Evolutionary conservation across 2,797 vertebrate genomes (phyloP).

Genomic region (Microtus obscurus): DNA sequence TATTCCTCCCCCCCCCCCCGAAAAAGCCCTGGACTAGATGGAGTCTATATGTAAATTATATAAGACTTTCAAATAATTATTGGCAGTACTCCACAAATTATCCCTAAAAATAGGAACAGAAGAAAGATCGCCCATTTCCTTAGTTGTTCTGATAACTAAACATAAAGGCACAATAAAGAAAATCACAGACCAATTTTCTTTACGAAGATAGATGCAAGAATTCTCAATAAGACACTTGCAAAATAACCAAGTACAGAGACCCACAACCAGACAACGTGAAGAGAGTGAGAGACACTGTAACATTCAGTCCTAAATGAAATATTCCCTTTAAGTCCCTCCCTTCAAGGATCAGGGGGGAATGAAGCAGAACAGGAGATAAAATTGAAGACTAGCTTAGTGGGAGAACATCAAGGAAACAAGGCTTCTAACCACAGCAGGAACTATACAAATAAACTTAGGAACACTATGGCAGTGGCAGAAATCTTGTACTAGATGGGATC

Average conservation of each 20-base stretch:
- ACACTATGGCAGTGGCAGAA: background rate
- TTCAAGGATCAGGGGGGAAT: too few relatives aligned
- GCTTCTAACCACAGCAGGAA: background rate
- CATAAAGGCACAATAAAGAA: background rate
- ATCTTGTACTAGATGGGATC: background rate
- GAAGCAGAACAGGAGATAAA: background rate
- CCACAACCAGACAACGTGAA: background rate
- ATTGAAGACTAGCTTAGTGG: too few relatives aligned
- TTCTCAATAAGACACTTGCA: background rate
- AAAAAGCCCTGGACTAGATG: background rate
- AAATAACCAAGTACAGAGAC: background rate
- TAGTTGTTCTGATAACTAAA: background rate
- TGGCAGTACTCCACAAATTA: background rate
- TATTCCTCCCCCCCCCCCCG: fast-evolving
- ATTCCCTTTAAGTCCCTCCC: background rate
- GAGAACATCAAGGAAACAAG: background rate
- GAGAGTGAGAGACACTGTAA: background rate
- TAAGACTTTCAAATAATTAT: background rate
- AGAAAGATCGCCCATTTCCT: background rate
- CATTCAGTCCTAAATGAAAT: background rate
- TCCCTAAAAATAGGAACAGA: background rate
- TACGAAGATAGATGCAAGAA: background rate
- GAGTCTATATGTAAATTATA: background rate
- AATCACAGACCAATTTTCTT: background rate
- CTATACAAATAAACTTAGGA: background rate